Evolutionary conservation across 2,888 invertebrate genomes (phyloP).

Genomic region (Melieria omissa): DNA sequence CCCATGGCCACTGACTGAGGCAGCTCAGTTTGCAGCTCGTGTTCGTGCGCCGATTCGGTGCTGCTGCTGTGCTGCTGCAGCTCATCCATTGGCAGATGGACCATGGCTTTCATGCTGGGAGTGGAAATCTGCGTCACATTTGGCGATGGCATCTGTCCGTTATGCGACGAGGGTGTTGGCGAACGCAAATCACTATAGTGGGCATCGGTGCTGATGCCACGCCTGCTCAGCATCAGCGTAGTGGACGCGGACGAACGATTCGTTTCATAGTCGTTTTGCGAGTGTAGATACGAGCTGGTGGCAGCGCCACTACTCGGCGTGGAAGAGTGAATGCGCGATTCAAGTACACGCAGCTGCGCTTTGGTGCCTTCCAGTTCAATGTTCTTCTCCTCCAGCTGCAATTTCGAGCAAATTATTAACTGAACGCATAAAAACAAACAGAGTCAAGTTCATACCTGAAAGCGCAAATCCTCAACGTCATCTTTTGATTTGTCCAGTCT

Average conservation of each 20-base stretch:
- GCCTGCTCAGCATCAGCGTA: constrained; percentile 60
- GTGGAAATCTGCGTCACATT: constrained; percentile 66
- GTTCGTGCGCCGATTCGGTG: constrained; percentile 75
- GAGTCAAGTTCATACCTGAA: constrained; percentile 71
- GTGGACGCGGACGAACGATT: constrained; percentile 62
- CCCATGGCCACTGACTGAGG: constrained; percentile 37
- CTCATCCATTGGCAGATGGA: constrained; percentile 70
- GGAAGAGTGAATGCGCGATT: constrained; percentile 66
- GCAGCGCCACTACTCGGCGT: constrained; percentile 66
- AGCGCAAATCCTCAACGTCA: constrained; percentile 83
- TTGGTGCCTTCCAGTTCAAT: constrained; percentile 86
- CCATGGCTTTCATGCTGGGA: constrained; percentile 72
- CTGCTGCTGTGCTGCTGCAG: constrained; percentile 70
- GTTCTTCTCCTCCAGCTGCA: constrained; percentile 82
- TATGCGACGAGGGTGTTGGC: constrained; percentile 41
- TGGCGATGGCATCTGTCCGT: constrained; percentile 50
- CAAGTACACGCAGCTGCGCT: constrained; percentile 80
- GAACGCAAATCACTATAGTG: constrained; percentile 46
- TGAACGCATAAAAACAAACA: neutral
- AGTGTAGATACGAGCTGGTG: constrained; percentile 62
- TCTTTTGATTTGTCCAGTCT: constrained; percentile 80
- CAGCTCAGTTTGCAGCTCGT: constrained; percentile 52
- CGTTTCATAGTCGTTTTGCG: constrained; percentile 62
- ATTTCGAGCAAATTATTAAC: neutral
- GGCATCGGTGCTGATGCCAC: constrained; percentile 50